Conservation (phyloP, 2,797 vertebrate species). For the Crocidura indochinensis region DNA sequence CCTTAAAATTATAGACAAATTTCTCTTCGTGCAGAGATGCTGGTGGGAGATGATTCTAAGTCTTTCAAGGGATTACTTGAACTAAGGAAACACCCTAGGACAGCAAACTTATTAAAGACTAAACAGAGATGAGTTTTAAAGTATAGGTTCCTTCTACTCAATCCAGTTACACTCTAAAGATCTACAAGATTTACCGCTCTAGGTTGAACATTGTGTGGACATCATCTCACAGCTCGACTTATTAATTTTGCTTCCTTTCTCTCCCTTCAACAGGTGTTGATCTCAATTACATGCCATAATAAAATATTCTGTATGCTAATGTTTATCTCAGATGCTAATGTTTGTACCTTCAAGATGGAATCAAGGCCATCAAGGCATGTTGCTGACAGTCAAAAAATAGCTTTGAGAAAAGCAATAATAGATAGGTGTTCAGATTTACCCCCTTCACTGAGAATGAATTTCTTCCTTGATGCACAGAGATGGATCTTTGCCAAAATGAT, state of each 20-base stretch:
- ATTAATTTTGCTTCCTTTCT: conserved; percentile 34
- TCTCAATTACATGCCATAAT: not conserved
- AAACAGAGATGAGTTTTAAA: not conserved
- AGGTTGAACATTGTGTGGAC: not conserved
- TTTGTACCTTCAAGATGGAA: conserved; percentile 8
- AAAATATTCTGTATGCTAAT: not conserved
- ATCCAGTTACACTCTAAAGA: not conserved
- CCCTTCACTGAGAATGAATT: not conserved
- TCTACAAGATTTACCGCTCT: not conserved
- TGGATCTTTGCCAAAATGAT: not conserved
- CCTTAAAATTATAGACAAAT: not conserved
- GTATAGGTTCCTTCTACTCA: not conserved
- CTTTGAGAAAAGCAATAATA: conserved; percentile 40
- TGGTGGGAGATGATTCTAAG: not conserved
- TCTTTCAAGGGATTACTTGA: not conserved
- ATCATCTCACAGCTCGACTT: not conserved
- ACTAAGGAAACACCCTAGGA: not conserved
- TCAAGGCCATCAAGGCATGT: not conserved
- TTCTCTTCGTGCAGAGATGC: not conserved
- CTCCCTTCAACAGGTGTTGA: not conserved
- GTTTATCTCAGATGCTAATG: not conserved
- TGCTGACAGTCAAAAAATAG: not conserved
- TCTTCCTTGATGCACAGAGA: not conserved
- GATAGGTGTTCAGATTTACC: not conserved
- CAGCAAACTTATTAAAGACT: not conserved